Conservation (phyloP, 2,797 vertebrate species). For the Thaleichthys pacificus region DNA sequence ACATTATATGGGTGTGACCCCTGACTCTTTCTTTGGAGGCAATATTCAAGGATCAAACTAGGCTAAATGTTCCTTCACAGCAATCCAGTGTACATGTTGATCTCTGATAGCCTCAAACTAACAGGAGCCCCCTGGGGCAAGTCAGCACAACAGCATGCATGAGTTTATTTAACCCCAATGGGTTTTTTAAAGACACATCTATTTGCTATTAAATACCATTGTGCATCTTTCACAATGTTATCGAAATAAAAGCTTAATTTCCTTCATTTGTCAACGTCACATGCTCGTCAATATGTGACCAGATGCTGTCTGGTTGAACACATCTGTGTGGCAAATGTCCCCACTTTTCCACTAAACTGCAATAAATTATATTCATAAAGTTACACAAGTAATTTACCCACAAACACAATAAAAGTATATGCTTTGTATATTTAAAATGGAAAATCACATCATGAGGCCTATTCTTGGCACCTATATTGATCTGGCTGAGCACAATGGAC, state of each 20-base stretch:
- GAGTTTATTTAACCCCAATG: neutral
- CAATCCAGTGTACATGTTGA: neutral
- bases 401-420: neutral
- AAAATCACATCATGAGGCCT: neutral
- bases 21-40: neutral
- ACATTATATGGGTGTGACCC: neutral
- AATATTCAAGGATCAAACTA: neutral
- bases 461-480: constrained; percentile 10
- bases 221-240: neutral
- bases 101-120: too few species aligned
- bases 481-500: constrained; percentile 5
- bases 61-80: neutral
- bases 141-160: too few species aligned
- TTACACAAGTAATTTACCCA: neutral
- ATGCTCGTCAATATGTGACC: neutral
- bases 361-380: neutral
- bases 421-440: neutral
- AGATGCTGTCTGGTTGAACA: neutral
- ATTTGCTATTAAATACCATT: neutral
- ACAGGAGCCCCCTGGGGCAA: too few species aligned
- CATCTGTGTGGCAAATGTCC: too few species aligned
- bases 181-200: neutral
- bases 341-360: neutral
- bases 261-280: neutral
- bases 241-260: neutral